These are phyloP conservation scores for Nysson spinosus DNA, from an alignment of 2,888 invertebrate species.

Conservation along the genomic window DNA sequence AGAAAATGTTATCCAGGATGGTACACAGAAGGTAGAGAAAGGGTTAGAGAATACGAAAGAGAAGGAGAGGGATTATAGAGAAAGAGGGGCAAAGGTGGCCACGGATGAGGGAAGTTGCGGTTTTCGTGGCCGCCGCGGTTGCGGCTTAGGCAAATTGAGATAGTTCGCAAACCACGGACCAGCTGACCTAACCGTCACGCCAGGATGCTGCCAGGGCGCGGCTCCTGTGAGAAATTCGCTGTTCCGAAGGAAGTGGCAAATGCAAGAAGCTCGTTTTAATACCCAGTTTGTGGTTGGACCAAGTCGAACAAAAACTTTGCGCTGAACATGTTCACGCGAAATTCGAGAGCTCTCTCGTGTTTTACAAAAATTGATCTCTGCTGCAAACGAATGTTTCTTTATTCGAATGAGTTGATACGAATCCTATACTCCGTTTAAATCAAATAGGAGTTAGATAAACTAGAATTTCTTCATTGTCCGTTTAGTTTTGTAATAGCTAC, in stretches of 20 bases:
- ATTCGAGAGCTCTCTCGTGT: too few relatives aligned
- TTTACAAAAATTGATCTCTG: too few relatives aligned
- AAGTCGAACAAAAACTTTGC: conserved; percentile 12
- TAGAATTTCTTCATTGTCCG: too few relatives aligned
- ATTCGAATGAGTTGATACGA: too few relatives aligned
- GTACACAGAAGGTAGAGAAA: neutral
- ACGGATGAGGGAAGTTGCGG: conserved; percentile 63
- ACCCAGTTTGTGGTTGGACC: conserved; percentile 26
- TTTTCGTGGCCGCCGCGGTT: conserved; percentile 65
- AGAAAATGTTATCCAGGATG: conserved; percentile 29
- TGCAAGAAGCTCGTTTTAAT: conserved; percentile 37
- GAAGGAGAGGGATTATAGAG: conserved; percentile 58
- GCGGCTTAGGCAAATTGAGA: conserved; percentile 66
- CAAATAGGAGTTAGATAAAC: too few relatives aligned
- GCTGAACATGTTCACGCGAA: conserved; percentile 18
- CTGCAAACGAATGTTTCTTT: too few relatives aligned
- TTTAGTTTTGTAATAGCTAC: too few relatives aligned
- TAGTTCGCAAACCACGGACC: conserved; percentile 75
- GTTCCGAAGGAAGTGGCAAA: conserved; percentile 45
- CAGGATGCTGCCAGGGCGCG: conserved; percentile 51
- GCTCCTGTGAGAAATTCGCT: conserved; percentile 38
- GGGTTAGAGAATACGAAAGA: conserved; percentile 18
- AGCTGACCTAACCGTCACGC: conserved; percentile 69
- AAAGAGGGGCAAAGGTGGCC: conserved; percentile 63
- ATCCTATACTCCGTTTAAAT: too few relatives aligned